These are phyloP conservation scores for Halocaridina rubra DNA, from an alignment of 2,888 invertebrate genomes.

Conservation along the genomic window DNA sequence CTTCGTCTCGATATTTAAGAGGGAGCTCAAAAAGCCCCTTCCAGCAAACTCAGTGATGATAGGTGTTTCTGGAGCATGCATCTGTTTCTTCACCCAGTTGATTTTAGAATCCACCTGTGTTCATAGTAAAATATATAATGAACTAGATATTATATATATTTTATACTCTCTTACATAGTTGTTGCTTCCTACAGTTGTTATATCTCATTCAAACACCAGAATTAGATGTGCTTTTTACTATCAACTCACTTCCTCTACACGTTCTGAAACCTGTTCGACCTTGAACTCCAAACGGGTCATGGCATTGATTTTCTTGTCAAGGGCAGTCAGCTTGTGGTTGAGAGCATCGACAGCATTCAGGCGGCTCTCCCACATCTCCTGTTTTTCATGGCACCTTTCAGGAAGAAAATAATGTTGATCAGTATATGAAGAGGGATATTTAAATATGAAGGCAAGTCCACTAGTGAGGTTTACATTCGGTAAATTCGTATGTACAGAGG, in stretches of 20 bases:
- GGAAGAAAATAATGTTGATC: too few relatives aligned
- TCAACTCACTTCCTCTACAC: constrained; percentile 60
- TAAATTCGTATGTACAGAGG: too few relatives aligned
- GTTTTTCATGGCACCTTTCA: constrained; percentile 63
- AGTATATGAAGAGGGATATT: not conserved
- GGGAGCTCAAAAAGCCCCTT: constrained; percentile 48
- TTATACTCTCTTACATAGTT: too few relatives aligned
- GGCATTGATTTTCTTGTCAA: constrained; percentile 61
- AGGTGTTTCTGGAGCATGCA: constrained; percentile 3
- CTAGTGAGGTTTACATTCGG: too few relatives aligned
- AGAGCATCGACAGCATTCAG: constrained; percentile 60
- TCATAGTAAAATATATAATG: too few relatives aligned
- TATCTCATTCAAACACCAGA: too few relatives aligned
- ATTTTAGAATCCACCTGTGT: constrained; percentile 52
- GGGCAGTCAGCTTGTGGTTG: constrained; percentile 59
- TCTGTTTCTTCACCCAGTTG: constrained; percentile 54
- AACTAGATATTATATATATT: too few relatives aligned
- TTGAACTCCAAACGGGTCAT: constrained; percentile 62
- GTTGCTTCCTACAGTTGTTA: too few relatives aligned
- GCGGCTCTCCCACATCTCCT: constrained; percentile 53
- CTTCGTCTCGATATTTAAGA: constrained; percentile 37
- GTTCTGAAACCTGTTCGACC: constrained; percentile 61
- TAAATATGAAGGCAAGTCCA: too few relatives aligned
- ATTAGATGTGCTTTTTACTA: too few relatives aligned
- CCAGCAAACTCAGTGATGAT: constrained; percentile 50